phyloP scores from a whole-genome alignment of 2,113 vertebrate genomes.

The Cariama cristata region DNA sequence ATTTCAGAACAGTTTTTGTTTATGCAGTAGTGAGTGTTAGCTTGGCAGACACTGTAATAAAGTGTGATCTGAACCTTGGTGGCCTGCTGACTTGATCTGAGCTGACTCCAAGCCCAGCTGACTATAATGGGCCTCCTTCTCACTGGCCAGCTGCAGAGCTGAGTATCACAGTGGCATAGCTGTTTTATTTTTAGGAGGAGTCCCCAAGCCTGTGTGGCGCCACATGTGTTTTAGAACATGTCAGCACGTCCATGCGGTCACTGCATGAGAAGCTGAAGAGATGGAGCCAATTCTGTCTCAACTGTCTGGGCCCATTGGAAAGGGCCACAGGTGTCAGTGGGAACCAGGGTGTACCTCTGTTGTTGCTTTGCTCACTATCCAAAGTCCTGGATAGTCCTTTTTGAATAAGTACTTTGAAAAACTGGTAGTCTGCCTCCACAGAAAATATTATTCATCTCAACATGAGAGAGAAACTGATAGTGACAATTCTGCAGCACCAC shows the following conservation, averaged over 20 bases:
- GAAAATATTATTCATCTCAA: background rate
- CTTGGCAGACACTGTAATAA: background rate
- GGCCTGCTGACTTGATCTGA: background rate
- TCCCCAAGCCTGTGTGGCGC: background rate
- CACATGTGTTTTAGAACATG: background rate
- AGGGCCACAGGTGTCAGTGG: background rate
- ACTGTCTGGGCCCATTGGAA: background rate
- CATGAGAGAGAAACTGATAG: background rate
- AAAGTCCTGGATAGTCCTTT: background rate
- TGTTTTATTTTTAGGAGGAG: background rate
- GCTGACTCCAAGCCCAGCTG: background rate
- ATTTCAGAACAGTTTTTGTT: background rate
- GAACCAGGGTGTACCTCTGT: background rate
- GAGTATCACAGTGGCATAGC: background rate
- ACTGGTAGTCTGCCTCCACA: background rate
- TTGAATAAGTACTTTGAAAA: background rate
- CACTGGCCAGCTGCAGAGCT: background rate
- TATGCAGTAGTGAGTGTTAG: background rate
- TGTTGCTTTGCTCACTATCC: background rate
- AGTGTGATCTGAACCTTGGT: background rate
- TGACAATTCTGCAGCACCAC: background rate
- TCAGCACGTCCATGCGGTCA: fast-evolving
- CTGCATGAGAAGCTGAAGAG: background rate
- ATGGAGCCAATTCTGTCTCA: background rate
- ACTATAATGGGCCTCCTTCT: background rate